A percentile compares a stretch with the other conserved stretches of the same genome.
phyloP scores from a whole-genome alignment of 2,888 invertebrate genomes.

The Koerneria pararmatus region DNA sequence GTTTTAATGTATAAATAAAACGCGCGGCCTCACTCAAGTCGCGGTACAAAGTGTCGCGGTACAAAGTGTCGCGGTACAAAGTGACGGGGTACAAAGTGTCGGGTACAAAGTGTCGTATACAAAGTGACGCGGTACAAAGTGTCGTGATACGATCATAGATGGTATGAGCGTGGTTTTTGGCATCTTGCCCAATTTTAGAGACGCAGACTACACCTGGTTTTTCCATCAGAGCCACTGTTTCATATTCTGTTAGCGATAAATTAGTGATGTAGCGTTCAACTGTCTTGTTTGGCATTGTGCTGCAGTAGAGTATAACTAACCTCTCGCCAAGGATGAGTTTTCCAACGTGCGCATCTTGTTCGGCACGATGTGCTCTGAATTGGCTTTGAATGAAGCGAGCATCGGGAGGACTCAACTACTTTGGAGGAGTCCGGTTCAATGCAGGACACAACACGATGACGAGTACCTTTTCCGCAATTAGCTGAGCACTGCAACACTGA shows the following conservation, averaged over 20 bases:
- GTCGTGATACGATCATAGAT: too few relatives aligned
- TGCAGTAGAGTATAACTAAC: constrained; percentile 3
- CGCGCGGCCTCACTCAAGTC: too few relatives aligned
- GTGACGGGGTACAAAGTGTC: too few relatives aligned
- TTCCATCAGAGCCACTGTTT: neutral
- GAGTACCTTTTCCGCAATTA: constrained; percentile 69
- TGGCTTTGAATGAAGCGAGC: constrained; percentile 16
- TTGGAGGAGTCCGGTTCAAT: constrained; percentile 47
- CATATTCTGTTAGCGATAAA: neutral
- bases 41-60: too few relatives aligned
- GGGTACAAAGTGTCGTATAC: too few relatives aligned
- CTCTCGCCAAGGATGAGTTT: constrained; percentile 22
- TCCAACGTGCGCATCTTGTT: constrained; percentile 21
- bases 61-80: too few relatives aligned
- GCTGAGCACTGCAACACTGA: constrained; percentile 69
- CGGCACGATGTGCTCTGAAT: constrained; percentile 6
- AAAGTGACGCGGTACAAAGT: too few relatives aligned
- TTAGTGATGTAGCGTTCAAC: neutral
- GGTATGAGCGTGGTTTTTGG: too few relatives aligned
- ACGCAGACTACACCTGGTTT: too few relatives aligned
- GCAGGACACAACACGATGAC: constrained; percentile 68
- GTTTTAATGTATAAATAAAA: too few relatives aligned
- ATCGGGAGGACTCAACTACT: constrained; percentile 6
- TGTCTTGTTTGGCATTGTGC: neutral
- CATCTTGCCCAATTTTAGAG: too few relatives aligned